Conservation (phyloP, 2,113 vertebrate genomes). For the Ibidorhyncha struthersii region DNA sequence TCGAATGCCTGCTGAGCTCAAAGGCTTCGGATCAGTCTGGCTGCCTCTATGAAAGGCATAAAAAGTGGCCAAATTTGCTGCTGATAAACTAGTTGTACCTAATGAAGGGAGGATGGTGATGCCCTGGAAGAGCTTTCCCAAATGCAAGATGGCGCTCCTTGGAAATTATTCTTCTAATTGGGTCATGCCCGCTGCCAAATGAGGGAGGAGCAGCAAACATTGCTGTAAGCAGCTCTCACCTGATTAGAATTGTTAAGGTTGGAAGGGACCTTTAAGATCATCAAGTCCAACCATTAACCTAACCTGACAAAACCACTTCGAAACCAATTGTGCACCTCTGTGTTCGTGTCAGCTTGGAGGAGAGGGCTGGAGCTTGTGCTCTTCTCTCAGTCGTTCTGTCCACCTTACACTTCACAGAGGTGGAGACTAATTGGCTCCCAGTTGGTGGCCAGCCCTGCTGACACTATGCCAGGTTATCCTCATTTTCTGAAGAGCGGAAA, state of each 20-base stretch:
- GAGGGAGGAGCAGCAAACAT: background rate
- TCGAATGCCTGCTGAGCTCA: background rate
- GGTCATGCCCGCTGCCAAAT: background rate
- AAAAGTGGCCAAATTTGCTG: background rate
- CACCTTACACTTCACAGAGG: background rate
- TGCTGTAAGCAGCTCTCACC: background rate
- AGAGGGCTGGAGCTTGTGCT: background rate
- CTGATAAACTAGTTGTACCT: background rate
- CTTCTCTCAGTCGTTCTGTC: background rate
- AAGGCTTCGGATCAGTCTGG: background rate
- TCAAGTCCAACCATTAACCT: too few species aligned
- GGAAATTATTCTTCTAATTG: background rate
- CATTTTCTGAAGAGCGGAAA: background rate
- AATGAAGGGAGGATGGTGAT: background rate
- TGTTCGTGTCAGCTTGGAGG: background rate
- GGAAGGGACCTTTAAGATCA: too few species aligned
- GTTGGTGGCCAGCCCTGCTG: background rate
- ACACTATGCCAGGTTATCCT: background rate
- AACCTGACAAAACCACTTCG: too few species aligned
- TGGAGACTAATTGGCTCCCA: background rate
- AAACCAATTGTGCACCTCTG: accelerated
- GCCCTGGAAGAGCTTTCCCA: background rate
- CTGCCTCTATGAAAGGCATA: background rate
- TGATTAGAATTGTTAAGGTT: too few species aligned
- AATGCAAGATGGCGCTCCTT: background rate